A percentile compares a stretch with the other conserved stretches of the same genome.
These are phyloP conservation scores for Epinephelus awoara DNA, from an alignment of 2,797 vertebrate species.

Conservation along the genomic window DNA sequence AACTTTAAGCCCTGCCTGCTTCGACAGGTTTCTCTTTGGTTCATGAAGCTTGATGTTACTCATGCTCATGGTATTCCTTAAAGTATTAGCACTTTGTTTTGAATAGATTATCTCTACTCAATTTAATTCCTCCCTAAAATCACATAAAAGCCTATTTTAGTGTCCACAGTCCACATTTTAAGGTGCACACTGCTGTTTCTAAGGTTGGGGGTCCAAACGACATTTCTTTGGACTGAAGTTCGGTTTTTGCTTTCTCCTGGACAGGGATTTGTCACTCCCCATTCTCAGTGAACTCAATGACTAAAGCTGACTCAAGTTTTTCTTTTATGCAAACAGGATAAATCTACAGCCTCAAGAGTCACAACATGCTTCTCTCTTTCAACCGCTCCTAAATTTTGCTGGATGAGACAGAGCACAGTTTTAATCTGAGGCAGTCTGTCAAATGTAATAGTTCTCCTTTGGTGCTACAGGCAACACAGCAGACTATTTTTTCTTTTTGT, in stretches of 20 bases:
- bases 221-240: background rate
- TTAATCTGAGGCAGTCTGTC: background rate
- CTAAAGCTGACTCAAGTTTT: slow-evolving; percentile 1
- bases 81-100: slow-evolving; percentile 5
- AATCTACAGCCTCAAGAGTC: slow-evolving; percentile 2
- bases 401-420: background rate
- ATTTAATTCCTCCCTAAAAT: background rate
- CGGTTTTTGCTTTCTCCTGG: background rate
- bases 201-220: background rate
- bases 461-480: background rate
- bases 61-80: slow-evolving; percentile 42
- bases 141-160: background rate
- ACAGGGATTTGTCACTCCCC: background rate
- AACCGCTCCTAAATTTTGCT: background rate
- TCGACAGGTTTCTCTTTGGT: slow-evolving; percentile 45
- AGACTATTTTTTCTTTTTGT: background rate
- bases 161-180: background rate
- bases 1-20: slow-evolving; percentile 36
- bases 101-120: background rate
- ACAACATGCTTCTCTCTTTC: background rate
- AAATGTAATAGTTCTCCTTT: background rate
- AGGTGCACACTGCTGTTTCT: background rate
- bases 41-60: slow-evolving; percentile 25
- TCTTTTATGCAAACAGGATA: background rate
- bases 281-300: background rate